These are phyloP conservation scores for Helobdella robusta DNA, from an alignment of 2,888 invertebrate species.

Conservation along the genomic window DNA sequence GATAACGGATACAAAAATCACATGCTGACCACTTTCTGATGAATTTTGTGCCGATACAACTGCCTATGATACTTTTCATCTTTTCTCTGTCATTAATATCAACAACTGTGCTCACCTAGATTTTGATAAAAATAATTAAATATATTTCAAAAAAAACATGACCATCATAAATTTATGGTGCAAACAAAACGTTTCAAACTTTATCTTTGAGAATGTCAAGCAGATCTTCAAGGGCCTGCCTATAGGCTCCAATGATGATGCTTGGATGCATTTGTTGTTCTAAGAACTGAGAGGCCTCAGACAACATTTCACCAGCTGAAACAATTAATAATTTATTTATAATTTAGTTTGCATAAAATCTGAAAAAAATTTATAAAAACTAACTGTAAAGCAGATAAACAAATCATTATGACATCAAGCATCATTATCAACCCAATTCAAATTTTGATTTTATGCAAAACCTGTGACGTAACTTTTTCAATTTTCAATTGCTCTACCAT, in stretches of 20 bases:
- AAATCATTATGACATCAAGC: no score
- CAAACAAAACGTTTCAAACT: constrained; percentile 41
- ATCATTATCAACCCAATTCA: no score
- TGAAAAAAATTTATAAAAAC: neutral
- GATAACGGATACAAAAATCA: no score
- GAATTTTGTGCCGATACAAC: constrained; percentile 94
- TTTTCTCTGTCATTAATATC: constrained; percentile 69
- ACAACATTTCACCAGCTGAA: constrained; percentile 83
- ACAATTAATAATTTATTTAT: neutral
- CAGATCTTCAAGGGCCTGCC: constrained; percentile 88
- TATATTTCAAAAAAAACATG: neutral
- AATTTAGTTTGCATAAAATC: neutral
- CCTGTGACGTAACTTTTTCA: no score
- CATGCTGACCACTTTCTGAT: constrained; percentile 75
- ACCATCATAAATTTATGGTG: neutral
- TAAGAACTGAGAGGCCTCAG: constrained; percentile 79
- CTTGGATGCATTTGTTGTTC: constrained; percentile 93
- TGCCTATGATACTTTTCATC: constrained; percentile 73
- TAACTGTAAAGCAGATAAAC: no score
- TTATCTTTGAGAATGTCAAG: constrained; percentile 69
- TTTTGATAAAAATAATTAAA: constrained; percentile 4
- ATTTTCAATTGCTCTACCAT: no score
- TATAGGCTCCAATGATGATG: constrained; percentile 84
- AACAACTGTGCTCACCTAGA: constrained; percentile 60
- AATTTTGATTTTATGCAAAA: no score